Evolutionary conservation across 1,140 invertebrate species (phyloP).

Genomic region (Eurytemora carolleeae): DNA sequence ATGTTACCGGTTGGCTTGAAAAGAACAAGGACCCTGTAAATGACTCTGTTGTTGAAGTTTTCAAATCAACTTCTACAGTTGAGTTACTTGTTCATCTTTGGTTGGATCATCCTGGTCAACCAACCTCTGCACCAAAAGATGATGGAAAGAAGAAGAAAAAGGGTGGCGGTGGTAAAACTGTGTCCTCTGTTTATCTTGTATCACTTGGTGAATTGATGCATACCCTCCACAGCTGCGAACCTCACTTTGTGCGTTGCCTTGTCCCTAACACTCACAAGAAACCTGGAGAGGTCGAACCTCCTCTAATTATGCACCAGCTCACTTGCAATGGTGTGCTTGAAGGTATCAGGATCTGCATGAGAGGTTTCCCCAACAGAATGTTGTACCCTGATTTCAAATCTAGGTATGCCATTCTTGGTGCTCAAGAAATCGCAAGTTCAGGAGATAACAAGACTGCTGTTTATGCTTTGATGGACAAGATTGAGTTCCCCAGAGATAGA

Average conservation of each 20-base stretch:
- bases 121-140: conserved; percentile 36
- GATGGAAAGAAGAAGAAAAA: conserved; percentile 67
- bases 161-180: conserved; percentile 45
- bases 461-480: conserved; percentile 51
- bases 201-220: conserved; percentile 30
- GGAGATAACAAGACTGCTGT: conserved; percentile 58
- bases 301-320: too few relatives aligned
- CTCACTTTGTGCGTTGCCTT: conserved; percentile 45
- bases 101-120: conserved; percentile 74
- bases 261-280: conserved; percentile 43
- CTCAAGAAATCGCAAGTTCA: conserved; percentile 31
- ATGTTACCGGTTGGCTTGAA: conserved; percentile 19
- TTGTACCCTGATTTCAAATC: conserved; percentile 34
- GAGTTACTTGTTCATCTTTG: conserved; percentile 73
- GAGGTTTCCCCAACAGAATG: too few relatives aligned
- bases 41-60: too few relatives aligned
- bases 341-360: too few relatives aligned
- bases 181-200: too few relatives aligned
- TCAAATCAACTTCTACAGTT: conserved; percentile 78
- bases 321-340: too few relatives aligned
- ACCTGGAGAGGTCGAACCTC: too few relatives aligned
- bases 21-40: conserved; percentile 31
- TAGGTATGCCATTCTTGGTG: conserved; percentile 87
- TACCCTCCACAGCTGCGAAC: conserved; percentile 35
- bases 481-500: conserved; percentile 59